Conservation (phyloP, 92 coral and sea anemone species). For the Diadumene lineata region DNA sequence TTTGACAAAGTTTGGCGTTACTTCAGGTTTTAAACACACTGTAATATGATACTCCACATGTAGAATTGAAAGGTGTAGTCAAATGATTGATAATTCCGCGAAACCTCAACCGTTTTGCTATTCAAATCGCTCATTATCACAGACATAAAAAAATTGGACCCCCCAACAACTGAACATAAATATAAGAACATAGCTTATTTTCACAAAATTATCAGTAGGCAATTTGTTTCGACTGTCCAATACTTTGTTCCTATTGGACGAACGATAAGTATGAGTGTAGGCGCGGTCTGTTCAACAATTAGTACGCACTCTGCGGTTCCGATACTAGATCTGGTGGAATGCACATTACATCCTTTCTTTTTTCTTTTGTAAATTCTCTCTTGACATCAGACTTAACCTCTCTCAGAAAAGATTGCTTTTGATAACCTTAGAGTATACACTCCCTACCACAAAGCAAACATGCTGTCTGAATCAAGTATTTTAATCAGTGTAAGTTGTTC, state of each 20-base stretch:
- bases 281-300: slow-evolving; percentile 8
- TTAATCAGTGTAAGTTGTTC: background rate
- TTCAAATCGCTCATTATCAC: slow-evolving; percentile 4
- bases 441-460: background rate
- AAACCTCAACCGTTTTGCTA: background rate
- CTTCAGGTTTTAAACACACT: background rate
- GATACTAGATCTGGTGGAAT: slow-evolving; percentile 10
- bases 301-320: slow-evolving; percentile 15
- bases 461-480: background rate
- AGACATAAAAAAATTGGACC: background rate
- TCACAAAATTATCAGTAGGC: background rate
- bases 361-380: slow-evolving; percentile 7
- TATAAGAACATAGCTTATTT: background rate
- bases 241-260: background rate
- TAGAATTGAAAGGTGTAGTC: background rate
- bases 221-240: background rate
- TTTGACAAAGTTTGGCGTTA: background rate
- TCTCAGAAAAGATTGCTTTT: background rate
- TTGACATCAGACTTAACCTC: slow-evolving; percentile 31
- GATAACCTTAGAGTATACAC: background rate
- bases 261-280: background rate
- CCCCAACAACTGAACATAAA: background rate
- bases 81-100: background rate
- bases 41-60: slow-evolving; percentile 10
- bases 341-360: slow-evolving; percentile 15